Evolutionary conservation across 2,888 invertebrate genomes (phyloP).

Genomic region (Suillia variegata): DNA sequence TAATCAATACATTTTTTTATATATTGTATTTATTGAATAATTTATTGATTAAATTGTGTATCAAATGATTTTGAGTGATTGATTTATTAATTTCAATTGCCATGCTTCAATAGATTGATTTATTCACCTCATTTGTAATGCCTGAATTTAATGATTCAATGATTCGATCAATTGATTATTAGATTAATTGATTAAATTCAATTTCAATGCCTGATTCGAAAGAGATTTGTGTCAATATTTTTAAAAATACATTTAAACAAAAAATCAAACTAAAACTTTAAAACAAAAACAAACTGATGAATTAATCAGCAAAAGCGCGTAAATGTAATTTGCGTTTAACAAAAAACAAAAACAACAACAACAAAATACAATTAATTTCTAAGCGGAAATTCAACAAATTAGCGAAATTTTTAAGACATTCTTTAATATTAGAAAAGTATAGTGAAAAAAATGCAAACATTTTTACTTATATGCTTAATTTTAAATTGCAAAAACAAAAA

Average conservation of each 20-base stretch:
- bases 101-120: conserved; percentile 9
- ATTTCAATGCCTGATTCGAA: neutral
- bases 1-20: too few species aligned
- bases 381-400: conserved; percentile 28
- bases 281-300: too few species aligned
- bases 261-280: too few species aligned
- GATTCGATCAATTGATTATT: too few species aligned
- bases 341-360: conserved; percentile 21
- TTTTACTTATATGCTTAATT: conserved; percentile 35
- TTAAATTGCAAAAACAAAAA: too few species aligned
- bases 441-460: conserved; percentile 7
- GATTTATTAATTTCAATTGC: neutral
- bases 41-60: too few species aligned
- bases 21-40: too few species aligned
- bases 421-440: conserved; percentile 2
- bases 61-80: too few species aligned
- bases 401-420: conserved; percentile 22
- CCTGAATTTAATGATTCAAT: too few species aligned
- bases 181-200: conserved; percentile 8
- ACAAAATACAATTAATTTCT: conserved; percentile 3
- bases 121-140: too few species aligned
- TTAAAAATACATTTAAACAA: too few species aligned
- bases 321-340: neutral
- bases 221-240: conserved; percentile 1
- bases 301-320: too few species aligned